These are phyloP conservation scores for Hermodice carunculata DNA, from an alignment of 2,888 invertebrate species.

Conservation along the genomic window DNA sequence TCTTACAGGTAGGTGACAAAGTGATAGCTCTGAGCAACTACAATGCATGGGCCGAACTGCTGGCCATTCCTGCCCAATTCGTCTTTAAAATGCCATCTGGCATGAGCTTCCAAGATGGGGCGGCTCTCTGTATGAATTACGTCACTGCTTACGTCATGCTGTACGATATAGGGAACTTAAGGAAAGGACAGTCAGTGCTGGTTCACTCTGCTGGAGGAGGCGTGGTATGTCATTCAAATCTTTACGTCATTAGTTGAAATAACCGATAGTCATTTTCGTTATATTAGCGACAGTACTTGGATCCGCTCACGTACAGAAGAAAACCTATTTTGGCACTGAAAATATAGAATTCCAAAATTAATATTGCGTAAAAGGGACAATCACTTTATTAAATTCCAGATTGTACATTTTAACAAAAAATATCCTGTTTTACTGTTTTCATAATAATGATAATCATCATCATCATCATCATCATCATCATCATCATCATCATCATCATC, in stretches of 20 bases:
- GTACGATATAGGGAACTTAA: conserved; percentile 85
- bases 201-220: conserved; percentile 90
- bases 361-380: too few relatives aligned
- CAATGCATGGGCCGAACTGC: conserved; percentile 89
- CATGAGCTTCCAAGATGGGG: conserved; percentile 82
- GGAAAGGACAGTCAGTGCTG: conserved; percentile 84
- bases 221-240: conserved; percentile 75
- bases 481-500: conserved; percentile 16
- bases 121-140: conserved; percentile 88
- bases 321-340: too few relatives aligned
- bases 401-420: too few relatives aligned
- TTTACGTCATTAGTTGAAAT: too few relatives aligned
- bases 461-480: conserved; percentile 7
- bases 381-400: too few relatives aligned
- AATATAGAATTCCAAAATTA: too few relatives aligned
- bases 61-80: conserved; percentile 83
- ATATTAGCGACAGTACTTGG: too few relatives aligned
- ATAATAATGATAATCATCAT: too few relatives aligned
- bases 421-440: too few relatives aligned
- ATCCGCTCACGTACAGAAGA: too few relatives aligned
- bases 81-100: conserved; percentile 83
- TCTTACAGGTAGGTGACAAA: conserved; percentile 67
- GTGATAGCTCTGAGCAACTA: conserved; percentile 89
- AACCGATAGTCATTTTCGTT: too few relatives aligned
- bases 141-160: conserved; percentile 87